Conservation (phyloP, 1,140 invertebrate genomes). For the Dryas iulia region DNA sequence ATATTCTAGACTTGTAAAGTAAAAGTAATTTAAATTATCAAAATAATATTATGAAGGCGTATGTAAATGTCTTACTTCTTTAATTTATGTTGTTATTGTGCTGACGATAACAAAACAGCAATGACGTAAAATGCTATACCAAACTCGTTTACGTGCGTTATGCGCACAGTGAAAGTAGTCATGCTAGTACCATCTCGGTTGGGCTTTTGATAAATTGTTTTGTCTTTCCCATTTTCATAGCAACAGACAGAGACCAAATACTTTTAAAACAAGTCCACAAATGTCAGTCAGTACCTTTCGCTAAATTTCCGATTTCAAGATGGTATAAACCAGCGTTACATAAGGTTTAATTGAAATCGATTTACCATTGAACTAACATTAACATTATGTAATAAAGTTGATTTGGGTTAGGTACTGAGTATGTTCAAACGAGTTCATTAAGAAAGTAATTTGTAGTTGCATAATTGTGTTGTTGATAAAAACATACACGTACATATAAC, state of each 20-base stretch:
- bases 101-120: slow-evolving; percentile 2
- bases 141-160: slow-evolving; percentile 48
- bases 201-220: slow-evolving; percentile 28
- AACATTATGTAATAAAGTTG: slow-evolving; percentile 1
- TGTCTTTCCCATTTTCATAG: slow-evolving; percentile 36
- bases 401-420: neutral
- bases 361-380: slow-evolving; percentile 3
- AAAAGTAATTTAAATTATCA: neutral
- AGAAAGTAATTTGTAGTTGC: neutral
- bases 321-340: slow-evolving; percentile 18
- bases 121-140: slow-evolving; percentile 24
- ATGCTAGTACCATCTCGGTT: slow-evolving; percentile 36
- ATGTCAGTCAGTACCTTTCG: slow-evolving; percentile 20
- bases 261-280: neutral
- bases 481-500: neutral
- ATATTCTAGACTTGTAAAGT: neutral
- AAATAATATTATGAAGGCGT: neutral
- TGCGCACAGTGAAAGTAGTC: slow-evolving; percentile 66
- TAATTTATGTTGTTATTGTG: neutral
- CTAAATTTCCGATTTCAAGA: slow-evolving; percentile 24
- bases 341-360: slow-evolving; percentile 36
- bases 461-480: neutral
- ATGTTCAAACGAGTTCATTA: neutral
- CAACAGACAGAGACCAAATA: slow-evolving; percentile 20
- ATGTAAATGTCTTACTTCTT: neutral